Evolutionary conservation across 2,113 vertebrate species (phyloP), one percentile per base, ranked within the genome.

Genomic region (Siniperca chuatsi): DNA sequence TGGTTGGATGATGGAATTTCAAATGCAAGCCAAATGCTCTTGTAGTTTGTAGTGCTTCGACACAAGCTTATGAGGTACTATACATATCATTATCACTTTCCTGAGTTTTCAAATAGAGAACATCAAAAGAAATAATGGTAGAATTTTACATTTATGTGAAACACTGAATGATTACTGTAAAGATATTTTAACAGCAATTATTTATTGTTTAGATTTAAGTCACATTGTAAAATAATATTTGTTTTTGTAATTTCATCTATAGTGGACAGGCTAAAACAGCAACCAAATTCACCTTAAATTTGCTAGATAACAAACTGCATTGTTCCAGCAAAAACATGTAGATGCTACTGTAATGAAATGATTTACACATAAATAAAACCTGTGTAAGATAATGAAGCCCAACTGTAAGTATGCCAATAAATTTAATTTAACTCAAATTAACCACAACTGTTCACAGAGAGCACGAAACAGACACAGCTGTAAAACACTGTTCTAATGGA

Each of bases 51-150:
- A 96, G 96, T 97, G 97, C 96, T 97, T 96, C 91, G 95, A 97
- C 97, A 97, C 96, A 98, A 97, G 97, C 96, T 96, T 96, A 97
- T 98, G 98, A 98, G 97, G 97, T 98, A 98, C 97, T 97, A 94
- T 97, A 98, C 97, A 98, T 97, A 97, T 97, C 96, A 97, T 97
- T 96, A 97, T 97, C 96, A 96, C 97, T 96, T 98, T 99, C 98
- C 98, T 99, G 98, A 99, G 98, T 97, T 97, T 92, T 90, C 78
- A 90, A 87, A 82, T 75, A 72, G 74, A 91, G 78, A 85, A 89
- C 81, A 90, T 84, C n/a, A 79, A 90, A 83, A 83, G 46, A 86
- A 90, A 82, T 58, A 80, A 78, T 76, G 40, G 37, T 78, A 54
- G 10, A 78, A 66, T 72, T 79, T 96, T 96, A 97, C 96, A 97